A percentile compares a stretch with the other conserved stretches of the same genome.
phyloP scores from a whole-genome alignment of 1,140 invertebrate species.

The Colletes latitarsis region DNA sequence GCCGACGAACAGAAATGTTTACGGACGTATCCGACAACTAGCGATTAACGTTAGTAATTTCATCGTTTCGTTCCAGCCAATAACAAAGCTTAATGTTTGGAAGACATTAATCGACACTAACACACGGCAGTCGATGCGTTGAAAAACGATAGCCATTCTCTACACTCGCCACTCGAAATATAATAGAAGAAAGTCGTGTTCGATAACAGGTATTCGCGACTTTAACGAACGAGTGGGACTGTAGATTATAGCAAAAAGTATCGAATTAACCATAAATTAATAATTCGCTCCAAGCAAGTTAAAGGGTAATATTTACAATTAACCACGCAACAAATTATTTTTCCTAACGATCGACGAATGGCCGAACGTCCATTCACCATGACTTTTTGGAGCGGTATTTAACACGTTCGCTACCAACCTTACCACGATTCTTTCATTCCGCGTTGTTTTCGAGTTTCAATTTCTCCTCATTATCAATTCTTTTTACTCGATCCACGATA shows the following conservation, averaged over 20 bases:
- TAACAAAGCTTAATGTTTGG: too few species aligned
- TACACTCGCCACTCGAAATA: slow-evolving; percentile 62
- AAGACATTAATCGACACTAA: background rate
- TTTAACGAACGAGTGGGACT: slow-evolving; percentile 70
- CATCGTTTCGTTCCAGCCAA: too few species aligned
- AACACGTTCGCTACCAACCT: slow-evolving; percentile 16
- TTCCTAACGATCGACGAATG: slow-evolving; percentile 21
- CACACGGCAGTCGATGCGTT: background rate
- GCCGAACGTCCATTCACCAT: background rate
- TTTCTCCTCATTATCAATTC: too few species aligned
- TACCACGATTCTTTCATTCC: background rate
- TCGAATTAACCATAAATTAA: background rate
- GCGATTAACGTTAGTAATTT: too few species aligned
- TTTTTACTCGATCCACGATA: too few species aligned
- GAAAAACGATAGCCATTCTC: slow-evolving; percentile 67
- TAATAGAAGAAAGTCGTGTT: too few species aligned
- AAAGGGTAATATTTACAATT: slow-evolving; percentile 10
- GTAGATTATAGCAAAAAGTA: slow-evolving; percentile 71
- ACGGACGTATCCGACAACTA: too few species aligned
- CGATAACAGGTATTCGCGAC: background rate
- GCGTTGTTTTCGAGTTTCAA: background rate
- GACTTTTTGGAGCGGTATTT: background rate
- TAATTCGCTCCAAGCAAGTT: slow-evolving; percentile 1
- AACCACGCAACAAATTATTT: slow-evolving; percentile 19
- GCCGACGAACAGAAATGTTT: background rate